Conservation (phyloP, 2,797 vertebrate genomes). For the Argya squamiceps region DNA sequence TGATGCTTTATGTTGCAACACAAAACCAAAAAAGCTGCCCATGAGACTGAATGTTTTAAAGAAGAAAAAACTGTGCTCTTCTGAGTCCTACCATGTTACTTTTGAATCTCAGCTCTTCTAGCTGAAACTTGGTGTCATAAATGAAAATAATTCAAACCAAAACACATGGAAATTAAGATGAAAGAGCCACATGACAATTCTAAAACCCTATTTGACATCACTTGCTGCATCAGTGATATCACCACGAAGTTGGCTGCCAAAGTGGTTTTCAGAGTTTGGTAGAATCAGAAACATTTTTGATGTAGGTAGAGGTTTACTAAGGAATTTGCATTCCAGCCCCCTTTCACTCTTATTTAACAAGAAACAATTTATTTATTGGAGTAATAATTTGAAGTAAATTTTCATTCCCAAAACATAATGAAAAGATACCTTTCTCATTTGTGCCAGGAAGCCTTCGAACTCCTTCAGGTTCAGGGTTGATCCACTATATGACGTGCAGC, state of each 20-base stretch:
- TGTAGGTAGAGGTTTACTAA: not conserved
- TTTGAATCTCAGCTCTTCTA: not conserved
- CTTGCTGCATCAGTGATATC: not conserved
- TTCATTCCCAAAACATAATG: not conserved
- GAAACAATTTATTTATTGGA: not conserved
- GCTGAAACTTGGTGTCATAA: not conserved
- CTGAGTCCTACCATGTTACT: not conserved
- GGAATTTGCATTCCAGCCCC: not conserved
- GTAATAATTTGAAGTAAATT: not conserved
- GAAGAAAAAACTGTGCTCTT: not conserved
- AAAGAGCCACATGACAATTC: not conserved
- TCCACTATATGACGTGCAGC: slow-evolving; percentile 89
- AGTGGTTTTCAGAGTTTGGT: not conserved
- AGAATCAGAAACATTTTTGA: not conserved
- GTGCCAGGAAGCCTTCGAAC: slow-evolving; percentile 93
- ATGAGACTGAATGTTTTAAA: not conserved
- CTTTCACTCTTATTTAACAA: not conserved
- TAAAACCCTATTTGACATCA: not conserved
- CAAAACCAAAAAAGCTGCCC: not conserved
- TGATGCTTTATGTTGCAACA: not conserved
- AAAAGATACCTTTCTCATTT: slow-evolving; percentile 92
- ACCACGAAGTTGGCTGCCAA: not conserved
- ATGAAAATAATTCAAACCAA: not conserved
- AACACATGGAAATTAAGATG: not conserved
- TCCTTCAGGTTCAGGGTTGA: slow-evolving; percentile 92